Percentiles rank a stretch among this genome's conserved stretches.
Evolutionary conservation across 2,113 vertebrate species (phyloP).

Genomic region (Heteronetta atricapilla): DNA sequence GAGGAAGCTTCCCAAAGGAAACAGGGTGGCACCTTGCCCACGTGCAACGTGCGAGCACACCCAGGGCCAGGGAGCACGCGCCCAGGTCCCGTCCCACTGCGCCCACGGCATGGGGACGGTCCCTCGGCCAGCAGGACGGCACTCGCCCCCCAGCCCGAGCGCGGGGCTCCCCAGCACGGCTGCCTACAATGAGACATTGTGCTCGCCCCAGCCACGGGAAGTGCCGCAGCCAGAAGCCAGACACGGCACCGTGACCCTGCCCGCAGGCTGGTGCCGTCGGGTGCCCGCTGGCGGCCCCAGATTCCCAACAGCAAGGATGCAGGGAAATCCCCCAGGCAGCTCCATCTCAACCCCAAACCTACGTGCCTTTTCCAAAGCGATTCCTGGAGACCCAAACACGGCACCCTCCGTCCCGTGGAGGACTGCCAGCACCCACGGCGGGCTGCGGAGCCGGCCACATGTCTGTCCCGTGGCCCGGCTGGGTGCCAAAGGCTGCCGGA

Average conservation of each 20-base stretch:
- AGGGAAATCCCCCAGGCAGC: not conserved
- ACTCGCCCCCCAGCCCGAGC: not conserved
- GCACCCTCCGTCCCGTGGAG: too few relatives aligned
- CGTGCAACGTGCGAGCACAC: accelerated
- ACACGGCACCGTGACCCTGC: not conserved
- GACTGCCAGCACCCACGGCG: accelerated
- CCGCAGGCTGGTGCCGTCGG: not conserved
- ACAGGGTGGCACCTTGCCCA: not conserved
- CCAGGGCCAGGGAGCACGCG: not conserved
- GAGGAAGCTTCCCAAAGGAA: not conserved
- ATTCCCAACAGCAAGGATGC: not conserved
- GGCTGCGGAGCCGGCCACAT: not conserved
- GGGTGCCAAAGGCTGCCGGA: too few relatives aligned
- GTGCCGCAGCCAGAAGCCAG: not conserved
- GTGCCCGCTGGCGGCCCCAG: too few relatives aligned
- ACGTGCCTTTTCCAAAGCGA: not conserved
- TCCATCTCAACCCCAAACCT: not conserved
- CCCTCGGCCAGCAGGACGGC: not conserved
- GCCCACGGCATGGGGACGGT: not conserved
- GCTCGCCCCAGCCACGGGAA: not conserved
- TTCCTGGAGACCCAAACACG: not conserved
- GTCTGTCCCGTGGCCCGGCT: not conserved
- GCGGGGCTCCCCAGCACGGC: not conserved
- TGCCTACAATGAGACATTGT: not conserved
- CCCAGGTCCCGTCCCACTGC: not conserved